A percentile compares a stretch with the other conserved stretches of the same genome.
phyloP scores from a whole-genome alignment of 2,113 vertebrate genomes.

The Rhynchomys soricoides region DNA sequence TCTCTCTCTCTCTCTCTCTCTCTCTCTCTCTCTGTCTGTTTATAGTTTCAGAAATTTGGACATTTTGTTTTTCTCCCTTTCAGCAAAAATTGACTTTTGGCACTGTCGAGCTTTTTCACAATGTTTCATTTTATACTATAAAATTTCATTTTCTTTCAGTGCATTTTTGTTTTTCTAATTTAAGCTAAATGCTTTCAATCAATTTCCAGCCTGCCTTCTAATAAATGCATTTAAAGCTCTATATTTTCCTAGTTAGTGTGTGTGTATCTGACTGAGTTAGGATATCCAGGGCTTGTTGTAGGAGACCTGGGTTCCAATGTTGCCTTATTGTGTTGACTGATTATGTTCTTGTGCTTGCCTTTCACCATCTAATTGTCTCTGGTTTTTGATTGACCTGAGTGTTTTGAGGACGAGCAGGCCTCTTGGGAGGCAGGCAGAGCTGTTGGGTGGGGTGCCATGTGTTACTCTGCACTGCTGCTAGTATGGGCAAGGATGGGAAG shows the following conservation, averaged over 20 bases:
- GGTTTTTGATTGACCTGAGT: no score
- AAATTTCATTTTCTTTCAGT: background rate
- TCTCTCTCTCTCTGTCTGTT: background rate
- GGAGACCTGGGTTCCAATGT: no score
- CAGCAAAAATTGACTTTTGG: background rate
- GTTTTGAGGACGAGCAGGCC: no score
- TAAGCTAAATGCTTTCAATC: background rate
- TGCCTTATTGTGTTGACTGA: no score
- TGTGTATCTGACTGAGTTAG: background rate
- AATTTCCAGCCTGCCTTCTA: background rate
- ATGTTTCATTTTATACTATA: background rate
- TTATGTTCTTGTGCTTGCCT: no score
- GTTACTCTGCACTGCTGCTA: no score
- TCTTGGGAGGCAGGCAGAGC: no score
- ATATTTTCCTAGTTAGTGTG: background rate
- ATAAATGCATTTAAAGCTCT: background rate
- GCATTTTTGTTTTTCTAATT: slow-evolving; percentile 15
- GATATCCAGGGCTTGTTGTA: no score
- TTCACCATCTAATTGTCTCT: no score
- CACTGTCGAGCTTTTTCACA: background rate
- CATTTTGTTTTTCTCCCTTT: background rate
- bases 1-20: background rate
- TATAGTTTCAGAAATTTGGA: background rate
- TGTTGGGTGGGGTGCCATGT: no score
- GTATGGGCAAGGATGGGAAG: no score